Base-by-base conservation (phyloP, 1,140 invertebrate species). In the Chrysomallon squamiferum region DNA sequence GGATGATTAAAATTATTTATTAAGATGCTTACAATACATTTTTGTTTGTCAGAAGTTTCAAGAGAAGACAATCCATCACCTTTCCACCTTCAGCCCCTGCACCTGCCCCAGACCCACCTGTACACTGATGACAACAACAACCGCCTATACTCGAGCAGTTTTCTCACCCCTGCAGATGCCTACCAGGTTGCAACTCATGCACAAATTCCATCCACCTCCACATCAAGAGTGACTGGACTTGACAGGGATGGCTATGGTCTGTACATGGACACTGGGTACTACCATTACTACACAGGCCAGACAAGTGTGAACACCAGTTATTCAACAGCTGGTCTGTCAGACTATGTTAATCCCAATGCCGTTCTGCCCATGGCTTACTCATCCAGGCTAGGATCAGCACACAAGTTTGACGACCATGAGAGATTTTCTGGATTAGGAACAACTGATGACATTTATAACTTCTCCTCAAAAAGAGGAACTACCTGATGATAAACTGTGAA, bases 271-370 rank as follows among this genome's bases (percentile, higher is more conserved):
- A 54, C 22, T 22, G 50, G 22, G 18, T 54, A 20, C 29, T 54
- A 54, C 22, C 50, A 54, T 15, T 54, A 54, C 50, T 54, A 54
- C 1, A 38, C 35, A 38, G 50, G 50, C 25, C 50, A 54, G n/a
- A 25, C 50, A 3, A 27, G 22, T 2, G 22, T 22, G n/a, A 54
- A 25, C 50, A 30, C 50, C 22, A 54, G n/a, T 11, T 54, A 54
- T 22, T 15, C 22, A 15, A 30, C 50, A 54, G 25, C n/a, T 22
- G 15, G 22, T 29, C 50, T 54, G 1, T 54, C 50, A 22, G 50
- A 54, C 25, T 54, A 54, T 18, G 50, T 54, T 11, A 54, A 54
- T 30, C 50, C 50, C 22, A 54, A 54, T 27, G 50, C 50, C 11
- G 50, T 54, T 20, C 50, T 54, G 18, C 50, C 50, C 18, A 30